Conservation (phyloP, 2,888 invertebrate species). For the Noctua pronuba region DNA sequence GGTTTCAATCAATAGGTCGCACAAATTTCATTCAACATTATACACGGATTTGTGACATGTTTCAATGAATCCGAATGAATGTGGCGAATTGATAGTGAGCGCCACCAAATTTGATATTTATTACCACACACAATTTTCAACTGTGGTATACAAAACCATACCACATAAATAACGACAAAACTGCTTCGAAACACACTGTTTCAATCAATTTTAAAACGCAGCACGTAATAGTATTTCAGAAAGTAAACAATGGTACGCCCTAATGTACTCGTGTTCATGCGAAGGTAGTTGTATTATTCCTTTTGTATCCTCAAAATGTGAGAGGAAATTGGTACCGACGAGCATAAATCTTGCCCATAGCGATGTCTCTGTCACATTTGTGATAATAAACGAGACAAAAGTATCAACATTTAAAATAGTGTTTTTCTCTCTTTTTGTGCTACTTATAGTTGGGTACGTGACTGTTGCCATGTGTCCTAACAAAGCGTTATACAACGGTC, state of each 20-base stretch:
- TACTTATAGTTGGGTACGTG: constrained; percentile 44
- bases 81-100: constrained; percentile 18
- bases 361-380: constrained; percentile 63
- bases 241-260: constrained; percentile 45
- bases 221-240: constrained; percentile 16
- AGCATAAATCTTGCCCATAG: constrained; percentile 59
- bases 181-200: constrained; percentile 1
- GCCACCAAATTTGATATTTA: constrained; percentile 24
- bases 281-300: constrained; percentile 47
- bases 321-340: constrained; percentile 54
- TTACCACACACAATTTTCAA: constrained; percentile 35
- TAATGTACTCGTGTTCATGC: constrained; percentile 37
- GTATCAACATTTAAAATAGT: constrained; percentile 62
- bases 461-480: constrained; percentile 46
- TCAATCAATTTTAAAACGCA: constrained; percentile 27
- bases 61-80: constrained; percentile 16
- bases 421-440: constrained; percentile 43
- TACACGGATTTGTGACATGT: constrained; percentile 5
- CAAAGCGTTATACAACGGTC: constrained; percentile 52
- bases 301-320: constrained; percentile 54
- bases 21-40: constrained; percentile 9
- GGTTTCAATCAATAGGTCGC: constrained; percentile 22
- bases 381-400: constrained; percentile 63
- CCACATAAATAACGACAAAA: constrained; percentile 13
- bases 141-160: constrained; percentile 12